These are phyloP conservation scores for Anastrepha obliqua DNA, from an alignment of 1,140 invertebrate species.

Conservation along the genomic window DNA sequence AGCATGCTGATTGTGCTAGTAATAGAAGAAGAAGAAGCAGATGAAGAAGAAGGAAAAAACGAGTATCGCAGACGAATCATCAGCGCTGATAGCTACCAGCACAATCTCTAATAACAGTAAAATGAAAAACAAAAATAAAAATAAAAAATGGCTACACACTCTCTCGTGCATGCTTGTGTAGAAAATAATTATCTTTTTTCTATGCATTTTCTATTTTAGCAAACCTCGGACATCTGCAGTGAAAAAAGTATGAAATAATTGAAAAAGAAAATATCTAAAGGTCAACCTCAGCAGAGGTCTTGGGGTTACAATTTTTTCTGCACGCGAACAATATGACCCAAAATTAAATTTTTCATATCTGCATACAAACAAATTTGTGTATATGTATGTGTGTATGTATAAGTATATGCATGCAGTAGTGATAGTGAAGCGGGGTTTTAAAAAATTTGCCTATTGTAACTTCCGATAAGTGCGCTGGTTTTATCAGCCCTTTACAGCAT, in stretches of 20 bases:
- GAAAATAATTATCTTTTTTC: slow-evolving; percentile 24
- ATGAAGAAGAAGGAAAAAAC: not conserved
- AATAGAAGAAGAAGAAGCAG: not conserved
- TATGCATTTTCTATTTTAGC: not conserved
- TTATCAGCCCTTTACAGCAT: too few relatives aligned
- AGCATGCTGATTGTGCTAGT: not conserved
- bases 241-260: not conserved
- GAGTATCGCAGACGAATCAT: slow-evolving; percentile 31
- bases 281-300: not conserved
- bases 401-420: too few relatives aligned
- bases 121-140: not conserved
- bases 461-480: too few relatives aligned
- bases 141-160: not conserved
- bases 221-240: not conserved
- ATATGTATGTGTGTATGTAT: too few relatives aligned
- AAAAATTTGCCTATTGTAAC: too few relatives aligned
- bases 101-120: slow-evolving; percentile 12
- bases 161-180: not conserved
- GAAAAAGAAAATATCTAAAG: not conserved
- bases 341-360: too few relatives aligned
- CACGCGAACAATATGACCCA: too few relatives aligned
- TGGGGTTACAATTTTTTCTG: too few relatives aligned
- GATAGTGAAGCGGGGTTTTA: too few relatives aligned
- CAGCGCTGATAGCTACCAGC: slow-evolving; percentile 18
- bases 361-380: too few relatives aligned